Evolutionary conservation across 2,888 invertebrate genomes (phyloP), one percentile per base, ranked within the genome.

Genomic region (Synanthedon formicaeformis): DNA sequence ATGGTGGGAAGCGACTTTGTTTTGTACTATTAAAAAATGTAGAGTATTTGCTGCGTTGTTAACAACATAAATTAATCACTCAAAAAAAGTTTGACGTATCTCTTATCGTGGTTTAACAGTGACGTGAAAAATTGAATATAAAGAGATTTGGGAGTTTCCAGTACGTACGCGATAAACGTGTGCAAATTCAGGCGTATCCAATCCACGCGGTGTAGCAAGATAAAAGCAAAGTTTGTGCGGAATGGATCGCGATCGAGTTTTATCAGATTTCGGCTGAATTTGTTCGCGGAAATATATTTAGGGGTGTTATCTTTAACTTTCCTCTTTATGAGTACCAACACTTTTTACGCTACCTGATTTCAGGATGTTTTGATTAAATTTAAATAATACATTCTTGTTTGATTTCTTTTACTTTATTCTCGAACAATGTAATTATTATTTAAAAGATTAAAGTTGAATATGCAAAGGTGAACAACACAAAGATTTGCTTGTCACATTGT

Each of bases 151-250:
- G 56, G 75, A 74, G 65, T 73, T 77, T 67, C 60, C 58, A 14
- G 45, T 59, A 56, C 53, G 55, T 59, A 56, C 53, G 54, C 66
- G 73, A 71, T 73, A 73, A 74, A 69, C 62, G 67, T 72, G 70
- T 67, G 74, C 73, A 75, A 75, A 75, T 73, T 73, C 67, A 62
- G 69, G 67, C 62, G 61, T 65, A 62, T 60, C 64, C 62, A 60
- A 62, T 63, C 62, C 57, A 49, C 49, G 34, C 34, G 18, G 57
- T 58, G 61, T 54, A 57, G 34, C 34, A 59, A 73, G 75, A 77
- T 77, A 75, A 77, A 74, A 71, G 70, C 55, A 70, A 76, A 78
- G 71, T 78, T 78, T 61, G 55, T 56, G 65, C 64, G 63, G 63
- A 77, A 75, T 72, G 73, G 69, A 74, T 73, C 68, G 71, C 62